Conservation (phyloP, 2,797 vertebrate species). For the Thamnophis elegans region DNA sequence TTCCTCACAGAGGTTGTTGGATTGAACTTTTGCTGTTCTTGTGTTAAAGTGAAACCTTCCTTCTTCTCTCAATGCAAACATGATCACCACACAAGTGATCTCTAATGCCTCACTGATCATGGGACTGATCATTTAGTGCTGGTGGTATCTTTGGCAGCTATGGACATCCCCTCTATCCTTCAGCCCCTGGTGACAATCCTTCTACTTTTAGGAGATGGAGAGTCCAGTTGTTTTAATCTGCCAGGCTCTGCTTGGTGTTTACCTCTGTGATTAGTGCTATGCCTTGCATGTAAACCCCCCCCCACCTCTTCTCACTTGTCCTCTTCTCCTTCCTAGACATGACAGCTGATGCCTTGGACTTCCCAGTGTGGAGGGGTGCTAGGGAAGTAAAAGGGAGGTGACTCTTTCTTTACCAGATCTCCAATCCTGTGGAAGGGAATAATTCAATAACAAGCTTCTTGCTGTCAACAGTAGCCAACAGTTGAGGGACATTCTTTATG, state of each 20-base stretch:
- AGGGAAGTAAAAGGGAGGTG: neutral
- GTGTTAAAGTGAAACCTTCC: neutral
- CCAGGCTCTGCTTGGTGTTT: neutral
- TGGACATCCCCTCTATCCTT: neutral
- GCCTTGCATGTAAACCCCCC: neutral
- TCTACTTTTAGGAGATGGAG: neutral
- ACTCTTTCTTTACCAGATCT: neutral
- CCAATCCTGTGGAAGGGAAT: neutral
- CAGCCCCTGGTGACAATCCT: neutral
- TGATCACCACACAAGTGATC: neutral
- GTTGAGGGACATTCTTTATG: neutral
- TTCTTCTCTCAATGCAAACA: neutral
- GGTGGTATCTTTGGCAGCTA: neutral
- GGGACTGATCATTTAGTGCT: neutral
- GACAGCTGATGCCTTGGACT: neutral
- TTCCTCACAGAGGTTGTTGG: neutral
- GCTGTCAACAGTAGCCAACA: neutral
- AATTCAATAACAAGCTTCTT: neutral
- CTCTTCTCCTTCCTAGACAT: neutral
- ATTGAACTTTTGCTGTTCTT: neutral
- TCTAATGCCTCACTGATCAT: neutral
- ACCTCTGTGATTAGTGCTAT: neutral
- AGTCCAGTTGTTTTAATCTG: neutral
- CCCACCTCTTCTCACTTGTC: neutral
- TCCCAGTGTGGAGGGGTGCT: neutral